Percentiles rank a stretch among this genome's conserved stretches.
phyloP scores from a whole-genome alignment of 2,888 invertebrate species.

The Liposcelis brunnea region DNA sequence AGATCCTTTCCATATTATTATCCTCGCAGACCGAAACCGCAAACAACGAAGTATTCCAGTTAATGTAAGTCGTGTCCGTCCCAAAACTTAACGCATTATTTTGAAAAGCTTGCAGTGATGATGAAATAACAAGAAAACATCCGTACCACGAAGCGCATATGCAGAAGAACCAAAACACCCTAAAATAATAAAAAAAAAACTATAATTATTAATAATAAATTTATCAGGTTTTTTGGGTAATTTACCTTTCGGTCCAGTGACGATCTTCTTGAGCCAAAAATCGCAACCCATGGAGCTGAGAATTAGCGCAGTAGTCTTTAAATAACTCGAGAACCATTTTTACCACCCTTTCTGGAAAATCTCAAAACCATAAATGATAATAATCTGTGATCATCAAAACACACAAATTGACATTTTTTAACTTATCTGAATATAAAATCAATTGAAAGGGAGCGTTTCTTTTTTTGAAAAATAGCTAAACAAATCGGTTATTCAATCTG shows the following conservation, averaged over 20 bases:
- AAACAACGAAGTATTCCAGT: constrained; percentile 58
- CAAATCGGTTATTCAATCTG: neutral
- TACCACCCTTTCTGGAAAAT: too few relatives aligned
- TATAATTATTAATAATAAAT: neutral
- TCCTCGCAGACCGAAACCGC: constrained; percentile 51
- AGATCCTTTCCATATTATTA: constrained; percentile 41
- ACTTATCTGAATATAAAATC: too few relatives aligned
- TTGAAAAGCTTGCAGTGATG: constrained; percentile 31
- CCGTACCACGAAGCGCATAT: neutral
- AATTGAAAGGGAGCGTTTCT: too few relatives aligned
- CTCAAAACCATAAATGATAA: too few relatives aligned
- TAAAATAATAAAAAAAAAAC: neutral
- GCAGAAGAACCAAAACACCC: neutral
- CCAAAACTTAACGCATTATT: constrained; percentile 59
- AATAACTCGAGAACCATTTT: constrained; percentile 4
- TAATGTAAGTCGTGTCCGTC: constrained; percentile 51
- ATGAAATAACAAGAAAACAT: too few relatives aligned
- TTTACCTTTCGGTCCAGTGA: constrained; percentile 4
- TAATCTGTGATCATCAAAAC: neutral
- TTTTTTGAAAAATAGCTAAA: neutral
- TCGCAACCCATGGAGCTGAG: constrained; percentile 49
- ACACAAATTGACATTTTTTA: neutral
- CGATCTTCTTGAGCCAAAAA: constrained; percentile 47
- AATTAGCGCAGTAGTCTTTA: constrained; percentile 44
- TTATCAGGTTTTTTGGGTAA: too few relatives aligned